Conservation (phyloP, 2,797 vertebrate species). For the Dendrocincla fuliginosa region DNA sequence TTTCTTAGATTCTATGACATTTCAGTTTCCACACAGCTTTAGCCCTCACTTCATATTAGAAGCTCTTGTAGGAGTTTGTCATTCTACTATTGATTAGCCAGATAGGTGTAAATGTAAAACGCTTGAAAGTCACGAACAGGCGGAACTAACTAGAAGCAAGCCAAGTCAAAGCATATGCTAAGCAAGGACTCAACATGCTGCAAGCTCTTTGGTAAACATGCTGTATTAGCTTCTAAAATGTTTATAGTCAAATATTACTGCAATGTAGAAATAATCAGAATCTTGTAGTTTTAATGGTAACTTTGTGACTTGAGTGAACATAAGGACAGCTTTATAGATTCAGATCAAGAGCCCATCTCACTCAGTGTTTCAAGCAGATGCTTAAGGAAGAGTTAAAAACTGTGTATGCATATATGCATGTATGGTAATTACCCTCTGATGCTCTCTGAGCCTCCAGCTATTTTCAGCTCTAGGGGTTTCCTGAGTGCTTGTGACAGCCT, state of each 20-base stretch:
- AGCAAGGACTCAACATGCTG: background rate
- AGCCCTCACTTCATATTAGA: background rate
- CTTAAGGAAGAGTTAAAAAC: background rate
- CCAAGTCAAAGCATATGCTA: background rate
- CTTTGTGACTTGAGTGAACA: background rate
- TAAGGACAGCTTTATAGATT: background rate
- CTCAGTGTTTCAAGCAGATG: background rate
- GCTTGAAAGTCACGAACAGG: background rate
- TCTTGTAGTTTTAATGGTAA: background rate
- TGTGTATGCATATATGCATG: background rate
- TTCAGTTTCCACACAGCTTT: background rate
- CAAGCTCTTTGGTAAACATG: background rate
- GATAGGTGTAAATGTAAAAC: background rate
- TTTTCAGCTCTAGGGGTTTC: background rate
- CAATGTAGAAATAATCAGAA: background rate
- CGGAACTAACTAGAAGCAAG: background rate
- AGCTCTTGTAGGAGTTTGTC: background rate
- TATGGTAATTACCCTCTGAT: background rate
- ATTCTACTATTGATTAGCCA: background rate
- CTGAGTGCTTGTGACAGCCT: background rate
- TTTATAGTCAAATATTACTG: background rate
- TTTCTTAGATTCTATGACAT: background rate
- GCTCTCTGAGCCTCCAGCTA: background rate
- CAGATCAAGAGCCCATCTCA: background rate
- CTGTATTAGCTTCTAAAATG: background rate